Evolutionary conservation across 2,888 invertebrate species (phyloP), one percentile per base, ranked within the genome.

Genomic region (Diadegma fenestrale): DNA sequence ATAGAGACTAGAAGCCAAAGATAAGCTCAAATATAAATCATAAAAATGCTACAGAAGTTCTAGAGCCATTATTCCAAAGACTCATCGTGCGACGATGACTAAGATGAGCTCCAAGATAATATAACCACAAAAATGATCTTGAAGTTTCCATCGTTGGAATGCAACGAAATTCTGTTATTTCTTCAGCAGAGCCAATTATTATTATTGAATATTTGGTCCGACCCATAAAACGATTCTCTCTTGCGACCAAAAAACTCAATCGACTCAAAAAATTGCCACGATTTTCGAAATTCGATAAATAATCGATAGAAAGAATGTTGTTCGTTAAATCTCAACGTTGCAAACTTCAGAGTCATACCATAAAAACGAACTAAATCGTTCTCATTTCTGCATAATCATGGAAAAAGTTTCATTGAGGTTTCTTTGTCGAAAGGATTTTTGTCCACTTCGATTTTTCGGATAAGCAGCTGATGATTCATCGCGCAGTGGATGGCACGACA

Each of bases 381-480:
- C 19, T 19, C 1, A 10, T n/a, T n/a, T n/a, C 4, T 12, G 22
- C 26, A 58, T 26, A 63, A 63, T 33, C n/a, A n/a, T 37, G 14
- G n/a, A n/a, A 4, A 73, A 22, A 61, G 17, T 19, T 69, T 10
- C 48, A 19, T 41, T 4, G 5, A 19, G 58, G 63, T 33, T 22
- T 14, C 10, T 12, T n/a, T 76, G 48, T 48, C 19, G 12, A 6
- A 45, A 71, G 7, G 45, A 8, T 43, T 43, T 26, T 30, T 26
- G 58, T 8, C 37, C 26, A 22, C 72, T 26, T 58, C 58, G 58
- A 64, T 77, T 51, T 54, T 66, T 26, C 54, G 4, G 51, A 26
- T 37, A 22, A 76, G 37, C 30, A n/a, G 37, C 26, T 48, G 76
- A 68, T 12, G 63, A 19, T 64, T 66, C 48, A 80, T 64, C 51